Conservation (phyloP, 2,888 invertebrate genomes). For the Platycheirus rosarum region DNA sequence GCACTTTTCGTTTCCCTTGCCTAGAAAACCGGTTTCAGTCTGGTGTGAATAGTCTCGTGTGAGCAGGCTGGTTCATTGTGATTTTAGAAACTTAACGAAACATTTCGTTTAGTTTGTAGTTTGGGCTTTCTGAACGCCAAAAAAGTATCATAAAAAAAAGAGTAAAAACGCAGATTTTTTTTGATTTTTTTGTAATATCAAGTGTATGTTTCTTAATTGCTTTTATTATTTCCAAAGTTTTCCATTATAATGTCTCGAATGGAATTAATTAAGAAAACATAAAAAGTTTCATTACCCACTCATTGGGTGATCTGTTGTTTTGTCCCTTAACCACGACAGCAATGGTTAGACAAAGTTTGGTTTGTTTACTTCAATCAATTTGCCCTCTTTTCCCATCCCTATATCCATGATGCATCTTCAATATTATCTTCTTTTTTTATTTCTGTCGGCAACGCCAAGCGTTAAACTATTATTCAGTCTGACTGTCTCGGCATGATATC, state of each 20-base stretch:
- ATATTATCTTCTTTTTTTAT: constrained; percentile 27
- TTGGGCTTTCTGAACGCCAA: no score
- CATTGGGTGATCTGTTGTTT: constrained; percentile 23
- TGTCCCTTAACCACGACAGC: constrained; percentile 30
- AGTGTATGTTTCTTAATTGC: no score
- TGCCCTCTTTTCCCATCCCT: neutral
- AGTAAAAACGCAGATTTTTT: no score
- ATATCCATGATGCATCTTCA: no score
- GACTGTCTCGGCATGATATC: constrained; percentile 47
- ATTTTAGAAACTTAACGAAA: no score
- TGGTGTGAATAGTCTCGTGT: no score
- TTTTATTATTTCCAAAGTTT: neutral
- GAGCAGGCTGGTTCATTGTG: no score
- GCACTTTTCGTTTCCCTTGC: no score
- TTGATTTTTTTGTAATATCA: no score
- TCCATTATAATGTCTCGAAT: constrained; percentile 13
- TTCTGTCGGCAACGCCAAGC: constrained; percentile 51
- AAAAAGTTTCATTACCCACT: constrained; percentile 59
- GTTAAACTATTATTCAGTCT: constrained; percentile 52
- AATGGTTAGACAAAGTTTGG: constrained; percentile 7
- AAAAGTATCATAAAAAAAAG: no score
- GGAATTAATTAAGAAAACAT: constrained; percentile 55
- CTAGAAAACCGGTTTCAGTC: no score
- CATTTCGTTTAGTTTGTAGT: no score
- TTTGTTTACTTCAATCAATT: constrained; percentile 1